Evolutionary conservation across 2,888 invertebrate species (phyloP), one percentile per base, ranked within the genome.

Genomic region (Drosophila phalerata): DNA sequence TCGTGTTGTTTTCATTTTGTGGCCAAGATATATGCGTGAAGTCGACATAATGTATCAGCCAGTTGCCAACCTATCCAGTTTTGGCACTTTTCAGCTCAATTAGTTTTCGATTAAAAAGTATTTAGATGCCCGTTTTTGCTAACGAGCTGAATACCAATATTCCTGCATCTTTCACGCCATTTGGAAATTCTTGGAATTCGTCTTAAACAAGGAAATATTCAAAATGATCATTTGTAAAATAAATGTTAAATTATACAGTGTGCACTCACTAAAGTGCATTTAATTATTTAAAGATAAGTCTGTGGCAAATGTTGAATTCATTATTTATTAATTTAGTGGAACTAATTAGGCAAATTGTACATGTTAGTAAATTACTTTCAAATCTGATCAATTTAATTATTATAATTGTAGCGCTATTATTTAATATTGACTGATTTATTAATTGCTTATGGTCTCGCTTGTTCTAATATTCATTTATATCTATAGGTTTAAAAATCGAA

Each of bases 101-200:
- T 83, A 83, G 85, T 68, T 78, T 70, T 72, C 77, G 83, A 78
- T 80, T 80, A 66, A 69, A 85, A 60, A 61, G 65, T 55, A 85
- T 82, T 78, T 72, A 68, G 76, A 80, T 77, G 56, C 56, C n/a
- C 60, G n/a, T 17, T 13, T 38, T 52, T 57, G 43, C 64, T 60
- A 72, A 72, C 77, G 22, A 49, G 32, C 28, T 56, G 15, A 11
- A 40, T 40, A 0, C 19, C 49, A 53, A n/a, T 62, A 70, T 69
- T 56, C 32, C 47, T 43, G 15, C 42, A 57, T 70, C 28, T 58
- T 71, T 71, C 56, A 71, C 49, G 60, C 63, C 62, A 73, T 52
- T 63, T 47, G 10, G 13, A 63, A 56, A 75, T 73, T 74, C 73
- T 73, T 62, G 58, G 51, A 60, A 69, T 56, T 32, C 53, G 17